phyloP scores from a whole-genome alignment of 2,113 vertebrate species.

The Natator depressus region DNA sequence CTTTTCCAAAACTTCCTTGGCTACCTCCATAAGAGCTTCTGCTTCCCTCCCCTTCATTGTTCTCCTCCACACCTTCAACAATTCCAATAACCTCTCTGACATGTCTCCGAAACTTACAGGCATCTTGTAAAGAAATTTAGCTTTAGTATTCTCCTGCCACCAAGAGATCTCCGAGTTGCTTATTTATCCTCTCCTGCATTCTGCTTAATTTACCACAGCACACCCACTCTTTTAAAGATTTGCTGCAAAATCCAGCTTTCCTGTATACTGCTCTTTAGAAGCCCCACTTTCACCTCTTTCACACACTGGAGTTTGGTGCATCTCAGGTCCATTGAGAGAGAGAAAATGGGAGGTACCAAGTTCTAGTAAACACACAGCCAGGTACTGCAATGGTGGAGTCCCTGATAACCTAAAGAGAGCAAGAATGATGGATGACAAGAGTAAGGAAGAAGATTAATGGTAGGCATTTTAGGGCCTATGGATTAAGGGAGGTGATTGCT shows the following conservation, averaged over 20 bases:
- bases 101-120: not conserved
- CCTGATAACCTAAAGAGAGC: not conserved
- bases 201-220: not conserved
- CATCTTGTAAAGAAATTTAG: not conserved
- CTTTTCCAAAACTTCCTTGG: not conserved
- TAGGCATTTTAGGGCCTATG: not conserved
- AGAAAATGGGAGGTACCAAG: not conserved
- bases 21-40: not conserved
- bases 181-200: not conserved
- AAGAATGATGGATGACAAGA: not conserved
- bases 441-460: not conserved
- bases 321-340: not conserved
- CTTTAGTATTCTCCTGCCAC: not conserved
- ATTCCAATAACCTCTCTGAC: accelerated
- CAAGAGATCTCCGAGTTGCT: not conserved
- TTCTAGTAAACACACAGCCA: not conserved
- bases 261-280: not conserved
- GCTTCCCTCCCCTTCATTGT: not conserved
- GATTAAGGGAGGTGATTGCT: not conserved
- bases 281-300: not conserved
- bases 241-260: not conserved
- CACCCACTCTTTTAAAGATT: not conserved
- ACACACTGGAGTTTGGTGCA: accelerated
- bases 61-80: not conserved
- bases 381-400: not conserved